Base-by-base conservation (phyloP, 1,140 invertebrate genomes). In the Chionoecetes opilio region DNA sequence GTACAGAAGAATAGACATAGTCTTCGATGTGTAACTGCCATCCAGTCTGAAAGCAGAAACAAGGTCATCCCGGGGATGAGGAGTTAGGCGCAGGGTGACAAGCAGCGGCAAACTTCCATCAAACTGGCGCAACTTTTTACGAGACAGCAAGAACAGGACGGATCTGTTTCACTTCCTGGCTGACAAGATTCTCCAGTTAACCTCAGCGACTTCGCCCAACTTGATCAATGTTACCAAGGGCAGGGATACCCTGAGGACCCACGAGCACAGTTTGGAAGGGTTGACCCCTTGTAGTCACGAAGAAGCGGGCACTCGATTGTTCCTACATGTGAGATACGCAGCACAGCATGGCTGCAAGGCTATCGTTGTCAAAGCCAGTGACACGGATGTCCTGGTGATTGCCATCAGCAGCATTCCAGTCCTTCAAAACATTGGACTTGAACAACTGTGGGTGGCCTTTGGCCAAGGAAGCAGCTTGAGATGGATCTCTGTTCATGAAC, bases 401-500 rank as follows among this genome's bases (percentile, higher is more conserved):
- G 91, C 31, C 2, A 38, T 84, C 11, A 11, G 3, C 38, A 38
- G 2, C n/a, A 3, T 35, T 8, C 9, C 63, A 41, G 0, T 8
- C 31, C 75, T 92, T 3, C 63, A 92, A n/a, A 75, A 92, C 2
- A 17, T 92, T 37, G n/a, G 91, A 5, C 91, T 92, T 82, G 3
- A 84, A 31, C 0, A 92, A 37, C 11, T 92, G 46, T 75, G 35
- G 91, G 5, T 92, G 2, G 91, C 53, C 29, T 92, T 91, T 91
- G 89, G 89, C 38, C 37, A 91, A 46, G 89, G 46, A 92, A 5
- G 41, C 2, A 75, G 32, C 11, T n/a, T 41, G 14, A 35, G 93
- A 86, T 96, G 95, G 96, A 96, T 96, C 53, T 96, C 95, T 31
- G 91, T 96, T 0, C 94, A 96, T 84, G 96, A 96, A 21, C 21